Conservation (phyloP, 2,888 invertebrate species). For the Tetranychus truncatus region DNA sequence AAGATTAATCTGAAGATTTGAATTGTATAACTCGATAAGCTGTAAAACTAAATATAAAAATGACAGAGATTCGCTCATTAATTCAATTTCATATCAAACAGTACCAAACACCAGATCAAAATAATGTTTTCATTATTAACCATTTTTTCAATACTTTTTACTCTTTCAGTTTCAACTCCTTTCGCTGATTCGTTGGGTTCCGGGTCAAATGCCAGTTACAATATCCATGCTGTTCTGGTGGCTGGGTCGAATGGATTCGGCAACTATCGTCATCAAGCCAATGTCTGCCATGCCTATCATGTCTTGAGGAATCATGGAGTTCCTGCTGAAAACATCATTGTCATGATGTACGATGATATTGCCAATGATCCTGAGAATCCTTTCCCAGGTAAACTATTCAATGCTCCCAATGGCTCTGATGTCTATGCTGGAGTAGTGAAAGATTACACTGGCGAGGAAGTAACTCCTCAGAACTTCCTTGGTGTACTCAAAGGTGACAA, state of each 20-base stretch:
- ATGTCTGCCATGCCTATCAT: slow-evolving; percentile 43
- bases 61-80: too few species aligned
- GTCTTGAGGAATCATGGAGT: slow-evolving; percentile 38
- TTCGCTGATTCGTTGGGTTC: too few species aligned
- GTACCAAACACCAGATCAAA: too few species aligned
- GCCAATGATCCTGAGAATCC: slow-evolving; percentile 39
- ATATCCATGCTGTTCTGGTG: too few species aligned
- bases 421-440: slow-evolving; percentile 41
- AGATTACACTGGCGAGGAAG: slow-evolving; percentile 39
- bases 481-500: slow-evolving; percentile 40
- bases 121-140: too few species aligned
- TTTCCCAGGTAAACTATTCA: slow-evolving; percentile 40
- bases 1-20: too few species aligned
- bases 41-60: too few species aligned
- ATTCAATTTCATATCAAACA: too few species aligned
- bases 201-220: too few species aligned
- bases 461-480: slow-evolving; percentile 41
- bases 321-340: slow-evolving; percentile 40
- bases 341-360: slow-evolving; percentile 45
- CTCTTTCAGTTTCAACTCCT: too few species aligned
- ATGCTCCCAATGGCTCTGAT: slow-evolving; percentile 40
- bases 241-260: slow-evolving; percentile 36
- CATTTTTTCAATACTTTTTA: too few species aligned
- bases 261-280: slow-evolving; percentile 46
- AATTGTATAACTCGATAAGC: too few species aligned